Percentiles rank a stretch among this genome's conserved stretches.
Evolutionary conservation across 2,113 vertebrate species (phyloP).

Genomic region (Thinocorus orbignyianus): DNA sequence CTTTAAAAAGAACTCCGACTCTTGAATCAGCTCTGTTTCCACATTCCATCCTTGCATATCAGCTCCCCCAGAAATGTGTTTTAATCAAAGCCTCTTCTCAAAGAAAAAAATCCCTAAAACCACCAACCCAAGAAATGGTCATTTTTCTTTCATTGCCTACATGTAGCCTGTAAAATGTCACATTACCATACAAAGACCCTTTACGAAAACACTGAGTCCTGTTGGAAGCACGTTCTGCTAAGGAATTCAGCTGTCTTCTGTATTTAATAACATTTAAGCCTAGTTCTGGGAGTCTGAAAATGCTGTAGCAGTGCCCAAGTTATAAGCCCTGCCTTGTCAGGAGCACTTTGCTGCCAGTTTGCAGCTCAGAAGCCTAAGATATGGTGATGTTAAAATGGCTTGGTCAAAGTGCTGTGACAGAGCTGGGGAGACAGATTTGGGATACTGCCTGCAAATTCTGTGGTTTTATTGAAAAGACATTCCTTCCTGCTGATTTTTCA

Average conservation of each 20-base stretch:
- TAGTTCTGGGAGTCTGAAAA: background rate
- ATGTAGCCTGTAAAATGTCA: slow-evolving; percentile 56
- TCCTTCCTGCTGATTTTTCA: background rate
- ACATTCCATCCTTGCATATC: background rate
- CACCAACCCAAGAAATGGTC: background rate
- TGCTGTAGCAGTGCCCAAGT: background rate
- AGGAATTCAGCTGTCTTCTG: slow-evolving; percentile 7
- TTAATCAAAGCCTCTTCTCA: slow-evolving; percentile 25
- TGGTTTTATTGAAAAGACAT: background rate
- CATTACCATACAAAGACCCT: slow-evolving; percentile 68
- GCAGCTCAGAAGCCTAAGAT: background rate
- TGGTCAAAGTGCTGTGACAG: background rate
- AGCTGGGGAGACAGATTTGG: background rate
- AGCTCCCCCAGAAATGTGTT: background rate
- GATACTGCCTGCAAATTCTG: background rate
- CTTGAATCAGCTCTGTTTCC: background rate
- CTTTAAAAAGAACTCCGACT: background rate
- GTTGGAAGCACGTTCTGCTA: slow-evolving; percentile 15
- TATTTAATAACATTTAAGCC: slow-evolving; percentile 1
- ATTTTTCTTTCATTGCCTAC: slow-evolving; percentile 53
- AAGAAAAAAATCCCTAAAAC: background rate
- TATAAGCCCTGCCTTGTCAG: background rate
- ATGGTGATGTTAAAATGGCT: background rate
- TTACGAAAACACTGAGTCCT: slow-evolving; percentile 25
- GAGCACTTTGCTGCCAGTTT: background rate